Percentiles rank a stretch among this genome's conserved stretches.
Evolutionary conservation across 2,888 invertebrate species (phyloP).

Genomic region (Cinara cedri): DNA sequence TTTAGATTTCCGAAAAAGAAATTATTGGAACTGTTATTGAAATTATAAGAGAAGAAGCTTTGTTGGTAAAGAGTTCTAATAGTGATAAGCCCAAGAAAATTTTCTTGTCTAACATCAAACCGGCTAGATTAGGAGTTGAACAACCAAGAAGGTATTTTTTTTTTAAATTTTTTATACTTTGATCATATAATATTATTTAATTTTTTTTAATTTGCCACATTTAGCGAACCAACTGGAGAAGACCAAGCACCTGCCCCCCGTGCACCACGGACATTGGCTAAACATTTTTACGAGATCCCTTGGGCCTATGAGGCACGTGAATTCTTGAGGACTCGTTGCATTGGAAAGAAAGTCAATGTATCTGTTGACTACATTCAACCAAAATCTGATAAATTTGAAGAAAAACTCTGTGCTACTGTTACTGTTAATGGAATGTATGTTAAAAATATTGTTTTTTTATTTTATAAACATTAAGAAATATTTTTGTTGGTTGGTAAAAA

Average conservation of each 20-base stretch:
- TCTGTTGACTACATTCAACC: constrained; percentile 96
- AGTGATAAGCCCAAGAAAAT: constrained; percentile 86
- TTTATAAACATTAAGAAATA: too few relatives aligned
- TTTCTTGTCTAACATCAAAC: constrained; percentile 93
- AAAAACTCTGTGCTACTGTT: constrained; percentile 94
- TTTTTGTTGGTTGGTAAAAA: too few relatives aligned
- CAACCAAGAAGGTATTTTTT: constrained; percentile 65
- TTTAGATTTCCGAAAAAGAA: constrained; percentile 64
- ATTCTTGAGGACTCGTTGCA: constrained; percentile 90
- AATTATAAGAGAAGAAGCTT: constrained; percentile 91
- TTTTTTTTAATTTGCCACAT: constrained; percentile 60
- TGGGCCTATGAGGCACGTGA: constrained; percentile 99
- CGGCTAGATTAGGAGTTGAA: constrained; percentile 68
- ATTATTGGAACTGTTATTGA: constrained; percentile 85
- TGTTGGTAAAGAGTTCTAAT: constrained; percentile 77
- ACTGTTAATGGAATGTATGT: constrained; percentile 75
- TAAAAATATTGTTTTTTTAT: background rate
- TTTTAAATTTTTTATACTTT: background rate
- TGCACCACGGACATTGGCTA: constrained; percentile 58
- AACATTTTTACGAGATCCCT: constrained; percentile 96
- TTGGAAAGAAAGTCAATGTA: constrained; percentile 92
- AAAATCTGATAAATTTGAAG: constrained; percentile 89
- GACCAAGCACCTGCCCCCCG: constrained; percentile 59
- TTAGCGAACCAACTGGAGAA: constrained; percentile 61
- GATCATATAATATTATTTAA: background rate